Conservation (phyloP, 2,113 vertebrate genomes). For the Platysternon megacephalum region DNA sequence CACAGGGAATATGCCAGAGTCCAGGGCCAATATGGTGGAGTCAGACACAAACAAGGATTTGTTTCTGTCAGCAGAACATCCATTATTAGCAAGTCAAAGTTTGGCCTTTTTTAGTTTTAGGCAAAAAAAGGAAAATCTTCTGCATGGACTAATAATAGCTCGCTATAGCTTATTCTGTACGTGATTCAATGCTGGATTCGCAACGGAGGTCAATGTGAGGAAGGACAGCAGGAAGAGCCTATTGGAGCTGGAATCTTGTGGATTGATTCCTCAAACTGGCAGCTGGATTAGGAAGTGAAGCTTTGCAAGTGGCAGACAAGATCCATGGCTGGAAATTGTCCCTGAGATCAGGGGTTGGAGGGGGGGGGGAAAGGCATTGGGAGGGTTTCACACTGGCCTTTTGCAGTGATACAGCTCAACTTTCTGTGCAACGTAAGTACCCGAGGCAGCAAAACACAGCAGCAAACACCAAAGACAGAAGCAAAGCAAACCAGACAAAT, state of each 20-base stretch:
- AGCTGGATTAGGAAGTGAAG: background rate
- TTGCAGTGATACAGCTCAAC: accelerated
- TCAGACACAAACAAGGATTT: background rate
- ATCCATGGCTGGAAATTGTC: background rate
- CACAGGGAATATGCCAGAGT: background rate
- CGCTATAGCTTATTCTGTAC: background rate
- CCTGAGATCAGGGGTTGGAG: accelerated
- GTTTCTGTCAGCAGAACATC: slow-evolving; percentile 23
- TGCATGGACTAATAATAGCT: background rate
- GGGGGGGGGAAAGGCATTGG: background rate
- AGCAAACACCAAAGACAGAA: accelerated
- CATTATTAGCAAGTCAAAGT: slow-evolving; percentile 51
- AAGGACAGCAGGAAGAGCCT: background rate
- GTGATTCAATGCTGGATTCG: background rate
- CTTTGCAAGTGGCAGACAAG: background rate
- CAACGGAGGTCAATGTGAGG: background rate
- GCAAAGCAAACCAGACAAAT: background rate
- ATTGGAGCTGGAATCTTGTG: accelerated
- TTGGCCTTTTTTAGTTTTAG: slow-evolving; percentile 37
- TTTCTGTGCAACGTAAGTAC: background rate
- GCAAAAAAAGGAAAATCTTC: background rate
- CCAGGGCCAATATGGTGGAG: background rate
- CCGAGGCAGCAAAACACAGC: background rate
- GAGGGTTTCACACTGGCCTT: background rate
- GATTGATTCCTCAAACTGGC: background rate